Conservation (phyloP, 2,113 vertebrate genomes). For the Acrocephalus arundinaceus region DNA sequence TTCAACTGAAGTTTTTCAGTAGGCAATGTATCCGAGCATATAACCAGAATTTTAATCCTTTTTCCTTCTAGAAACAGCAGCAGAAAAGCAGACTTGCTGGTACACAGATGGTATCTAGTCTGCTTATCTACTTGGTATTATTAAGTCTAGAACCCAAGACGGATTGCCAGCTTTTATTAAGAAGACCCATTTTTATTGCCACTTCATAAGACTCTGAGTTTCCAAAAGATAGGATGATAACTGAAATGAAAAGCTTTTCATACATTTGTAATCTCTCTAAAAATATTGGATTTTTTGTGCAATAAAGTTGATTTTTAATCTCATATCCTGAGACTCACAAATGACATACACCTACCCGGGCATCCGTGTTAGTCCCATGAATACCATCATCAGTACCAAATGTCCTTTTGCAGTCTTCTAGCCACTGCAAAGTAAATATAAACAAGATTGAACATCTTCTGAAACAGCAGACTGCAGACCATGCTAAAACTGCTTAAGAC, state of each 20-base stretch:
- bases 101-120: conserved; percentile 49
- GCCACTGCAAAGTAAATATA: conserved; percentile 80
- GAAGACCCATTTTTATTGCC: conserved; percentile 57
- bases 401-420: conserved; percentile 94
- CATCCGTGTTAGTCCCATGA: conserved; percentile 81
- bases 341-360: conserved; percentile 81
- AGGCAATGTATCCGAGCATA: conserved; percentile 28
- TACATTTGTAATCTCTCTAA: conserved; percentile 35
- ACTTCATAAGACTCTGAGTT: conserved; percentile 38
- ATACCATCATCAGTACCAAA: conserved; percentile 87
- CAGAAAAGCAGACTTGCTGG: conserved; percentile 3
- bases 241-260: conserved; percentile 66
- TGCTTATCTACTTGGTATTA: conserved; percentile 69
- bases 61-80: conserved; percentile 15
- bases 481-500: not conserved
- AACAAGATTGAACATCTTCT: not conserved
- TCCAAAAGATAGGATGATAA: conserved; percentile 67
- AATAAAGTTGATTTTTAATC: not conserved
- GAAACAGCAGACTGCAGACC: not conserved
- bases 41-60: conserved; percentile 1
- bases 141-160: conserved; percentile 58
- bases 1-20: not conserved
- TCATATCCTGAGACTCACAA: not conserved
- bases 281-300: conserved; percentile 20
- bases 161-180: conserved; percentile 62